These are phyloP conservation scores for Heliocidaris tuberculata DNA, from an alignment of 35 echinoderm and acorn worm genomes.

Conservation along the genomic window DNA sequence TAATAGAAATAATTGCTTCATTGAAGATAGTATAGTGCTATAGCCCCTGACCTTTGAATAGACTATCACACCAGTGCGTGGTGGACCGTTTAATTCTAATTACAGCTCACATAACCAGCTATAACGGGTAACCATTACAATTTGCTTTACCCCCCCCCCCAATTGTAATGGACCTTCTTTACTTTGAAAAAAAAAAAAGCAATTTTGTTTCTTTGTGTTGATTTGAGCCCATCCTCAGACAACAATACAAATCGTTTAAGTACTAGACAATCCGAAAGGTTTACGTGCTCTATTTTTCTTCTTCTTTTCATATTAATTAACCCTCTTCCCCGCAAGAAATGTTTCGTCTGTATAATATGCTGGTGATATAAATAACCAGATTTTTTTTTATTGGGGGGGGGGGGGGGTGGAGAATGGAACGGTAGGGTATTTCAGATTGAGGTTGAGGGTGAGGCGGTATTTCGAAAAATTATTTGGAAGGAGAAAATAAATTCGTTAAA, in stretches of 20 bases:
- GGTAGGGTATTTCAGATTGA: no score
- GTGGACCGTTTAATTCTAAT: background rate
- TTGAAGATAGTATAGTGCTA: background rate
- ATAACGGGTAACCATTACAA: background rate
- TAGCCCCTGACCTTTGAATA: background rate
- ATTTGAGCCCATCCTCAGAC: background rate
- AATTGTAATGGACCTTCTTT: background rate
- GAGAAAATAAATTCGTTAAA: no score
- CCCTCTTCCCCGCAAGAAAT: background rate
- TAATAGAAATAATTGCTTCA: background rate
- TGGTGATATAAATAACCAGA: no score
- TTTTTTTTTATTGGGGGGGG: no score
- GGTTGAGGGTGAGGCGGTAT: no score
- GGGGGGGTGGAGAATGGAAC: no score
- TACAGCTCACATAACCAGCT: background rate
- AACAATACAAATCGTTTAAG: constrained; percentile 5
- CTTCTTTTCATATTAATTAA: background rate
- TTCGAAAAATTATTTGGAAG: no score
- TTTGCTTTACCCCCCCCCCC: background rate
- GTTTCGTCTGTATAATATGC: no score
- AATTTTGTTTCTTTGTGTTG: background rate
- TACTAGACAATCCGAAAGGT: background rate
- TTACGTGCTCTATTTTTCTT: background rate
- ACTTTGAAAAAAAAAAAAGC: background rate
- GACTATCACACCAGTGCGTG: background rate